These are phyloP conservation scores for Apamea monoglypha DNA, from an alignment of 2,888 invertebrate genomes.

Conservation along the genomic window DNA sequence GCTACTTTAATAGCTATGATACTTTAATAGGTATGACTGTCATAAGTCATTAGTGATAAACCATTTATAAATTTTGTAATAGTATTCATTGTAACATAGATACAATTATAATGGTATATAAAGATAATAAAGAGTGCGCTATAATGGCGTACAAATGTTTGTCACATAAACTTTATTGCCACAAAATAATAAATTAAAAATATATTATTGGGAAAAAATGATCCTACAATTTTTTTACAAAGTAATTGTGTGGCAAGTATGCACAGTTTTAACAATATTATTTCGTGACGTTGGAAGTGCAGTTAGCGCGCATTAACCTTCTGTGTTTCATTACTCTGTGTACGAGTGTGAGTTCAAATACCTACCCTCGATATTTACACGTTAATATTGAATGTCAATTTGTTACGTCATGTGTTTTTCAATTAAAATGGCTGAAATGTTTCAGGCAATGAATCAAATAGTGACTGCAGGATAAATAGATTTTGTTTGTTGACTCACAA, in stretches of 20 bases:
- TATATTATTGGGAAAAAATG: background rate
- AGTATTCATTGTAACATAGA: no score
- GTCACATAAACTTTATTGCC: background rate
- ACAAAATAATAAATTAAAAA: background rate
- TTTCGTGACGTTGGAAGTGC: background rate
- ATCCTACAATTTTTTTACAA: background rate
- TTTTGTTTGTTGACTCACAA: slow-evolving; percentile 37
- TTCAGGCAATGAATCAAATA: slow-evolving; percentile 56
- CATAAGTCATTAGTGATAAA: background rate
- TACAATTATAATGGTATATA: no score
- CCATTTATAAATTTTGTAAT: background rate
- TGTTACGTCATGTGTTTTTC: slow-evolving; percentile 56
- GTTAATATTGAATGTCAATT: slow-evolving; percentile 63
- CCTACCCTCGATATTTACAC: slow-evolving; percentile 51
- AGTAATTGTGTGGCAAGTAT: no score
- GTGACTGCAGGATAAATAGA: slow-evolving; percentile 40
- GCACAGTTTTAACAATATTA: background rate
- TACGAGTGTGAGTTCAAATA: slow-evolving; percentile 27
- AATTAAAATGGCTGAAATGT: slow-evolving; percentile 58
- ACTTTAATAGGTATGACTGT: background rate
- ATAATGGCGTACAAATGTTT: background rate
- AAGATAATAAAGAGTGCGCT: background rate
- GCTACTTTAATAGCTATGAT: background rate
- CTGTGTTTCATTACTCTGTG: slow-evolving; percentile 33
- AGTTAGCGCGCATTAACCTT: slow-evolving; percentile 10